Base-by-base conservation (phyloP, 30 jellyfish, hydroid and myxozoan species). In the Aurelia coerulea region DNA sequence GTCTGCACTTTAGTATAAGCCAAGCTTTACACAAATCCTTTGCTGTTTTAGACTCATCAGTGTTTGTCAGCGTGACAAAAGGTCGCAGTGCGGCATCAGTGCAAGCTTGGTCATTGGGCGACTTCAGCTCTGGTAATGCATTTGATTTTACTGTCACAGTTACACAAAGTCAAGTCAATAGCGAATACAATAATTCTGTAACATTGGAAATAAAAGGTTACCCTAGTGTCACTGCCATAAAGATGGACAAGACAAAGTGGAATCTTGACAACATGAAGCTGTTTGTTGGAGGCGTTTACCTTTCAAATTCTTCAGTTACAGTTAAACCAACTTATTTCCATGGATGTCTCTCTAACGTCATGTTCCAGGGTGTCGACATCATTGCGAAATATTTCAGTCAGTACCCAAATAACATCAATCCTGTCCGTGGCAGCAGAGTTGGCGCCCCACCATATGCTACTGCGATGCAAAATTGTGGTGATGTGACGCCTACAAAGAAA, bases 291-390 rank as follows among this genome's bases (percentile, higher is more conserved):
- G 75, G 86, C 10, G 59, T 53, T 23, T 23, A 23, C 52, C 23
- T 59, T n/a, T 75, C 86, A 6, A 7, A 16, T 16, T 74, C 56
- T 54, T 75, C 86, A 14, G 74, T 75, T 7, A 46, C 41, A 15
- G 74, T 39, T 10, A 32, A 14, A 0, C 37, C 54, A 32, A 0
- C 14, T 2, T 58, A n/a, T 23, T 75, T 75, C n/a, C 59, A 54
- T 19, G 86, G 86, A 5, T 75, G 86, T 37, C 75, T 75, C 4
- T 75, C 86, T 4, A 33, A 75, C 62, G 10, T 75, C 62, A 58
- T 63, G 12, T 54, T 53, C 62, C 14, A 75, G 34, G 86, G 86
- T 10, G 64, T 29, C 7, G 86, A 56, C 75, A 75, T 75, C 58
- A 56, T 75, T 56, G 35, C 59, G 3, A 62, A 35, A 17, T 75